Percentiles rank a stretch among this genome's conserved stretches.
These are phyloP conservation scores for Dendropsophus ebraccatus DNA, from an alignment of 2,113 vertebrate genomes.

Conservation along the genomic window DNA sequence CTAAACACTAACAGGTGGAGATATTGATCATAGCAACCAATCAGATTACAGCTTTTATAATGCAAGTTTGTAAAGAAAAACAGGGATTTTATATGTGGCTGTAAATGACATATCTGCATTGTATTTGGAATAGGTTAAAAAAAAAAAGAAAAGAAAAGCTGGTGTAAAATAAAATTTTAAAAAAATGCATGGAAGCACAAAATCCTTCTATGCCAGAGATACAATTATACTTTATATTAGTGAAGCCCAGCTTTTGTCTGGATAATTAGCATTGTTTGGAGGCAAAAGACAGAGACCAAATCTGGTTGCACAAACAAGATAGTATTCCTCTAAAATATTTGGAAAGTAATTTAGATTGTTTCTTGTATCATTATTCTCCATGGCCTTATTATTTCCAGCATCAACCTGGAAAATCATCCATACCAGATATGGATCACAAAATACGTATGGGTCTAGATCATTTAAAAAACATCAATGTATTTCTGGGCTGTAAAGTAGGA, in stretches of 20 bases:
- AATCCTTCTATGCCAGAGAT: too few relatives aligned
- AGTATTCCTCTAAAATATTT: conserved; percentile 13
- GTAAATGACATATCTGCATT: too few relatives aligned
- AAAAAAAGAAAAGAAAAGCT: too few relatives aligned
- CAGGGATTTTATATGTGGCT: too few relatives aligned
- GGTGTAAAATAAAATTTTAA: too few relatives aligned
- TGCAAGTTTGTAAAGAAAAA: too few relatives aligned
- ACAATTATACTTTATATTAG: neutral
- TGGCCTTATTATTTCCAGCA: conserved; percentile 8
- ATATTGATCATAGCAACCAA: too few relatives aligned
- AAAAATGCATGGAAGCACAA: neutral
- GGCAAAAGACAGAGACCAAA: neutral
- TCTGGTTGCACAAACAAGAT: neutral
- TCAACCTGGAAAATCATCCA: neutral
- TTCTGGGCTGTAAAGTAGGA: neutral
- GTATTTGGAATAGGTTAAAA: too few relatives aligned
- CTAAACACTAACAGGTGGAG: too few relatives aligned
- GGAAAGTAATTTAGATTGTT: neutral
- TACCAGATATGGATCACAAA: conserved; percentile 11
- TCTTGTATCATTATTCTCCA: neutral
- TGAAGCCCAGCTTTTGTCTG: conserved; percentile 15
- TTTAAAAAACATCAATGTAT: neutral
- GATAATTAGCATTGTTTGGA: conserved; percentile 24
- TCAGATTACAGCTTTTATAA: too few relatives aligned
- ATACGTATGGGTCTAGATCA: neutral